Evolutionary conservation across 2,888 invertebrate genomes (phyloP), one percentile per base, ranked within the genome.

Genomic region (Ashinkailepas kermadecensis): DNA sequence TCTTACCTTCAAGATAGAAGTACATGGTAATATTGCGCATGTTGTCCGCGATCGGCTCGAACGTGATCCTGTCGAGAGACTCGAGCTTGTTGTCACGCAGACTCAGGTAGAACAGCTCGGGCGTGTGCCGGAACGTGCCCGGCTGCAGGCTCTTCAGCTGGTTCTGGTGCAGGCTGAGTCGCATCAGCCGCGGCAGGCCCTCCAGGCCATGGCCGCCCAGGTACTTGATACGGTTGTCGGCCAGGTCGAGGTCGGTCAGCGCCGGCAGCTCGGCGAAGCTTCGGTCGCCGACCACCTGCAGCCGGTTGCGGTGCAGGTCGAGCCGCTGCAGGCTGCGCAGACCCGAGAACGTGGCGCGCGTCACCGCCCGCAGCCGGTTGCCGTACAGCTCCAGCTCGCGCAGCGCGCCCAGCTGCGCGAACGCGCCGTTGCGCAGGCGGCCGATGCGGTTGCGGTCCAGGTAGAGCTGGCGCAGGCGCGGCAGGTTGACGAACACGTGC

Each of bases 191-290:
- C 83, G 91, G 91, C 86, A 95, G 88, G 0, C 94, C 94, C 83
- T 92, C 92, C 86, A 95, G 91, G 39, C 94, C 94, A 82, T 92
- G 90, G 85, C 93, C 92, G 18, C 93, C 92, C 85, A 95, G 92
- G 86, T 91, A 91, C 88, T 92, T 88, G 81, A 89, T 87, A 83
- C 87, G 87, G 86, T 90, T 90, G 83, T 87, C 87, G 80, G 88
- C 88, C 86, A 91, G 91, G 86, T 92, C 92, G 85, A 94, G 88
- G 86, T 93, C 93, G 82, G 91, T 90, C 65, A 94, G 88, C 85
- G 92, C 92, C 89, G 93, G 92, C 87, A 94, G 88, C 86, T 94
- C 94, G 1, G 92, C 91, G 87, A 95, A 95, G 65, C 92, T 93
- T 84, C 92, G 91, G 85, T 94, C 93, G 7, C 93, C 93, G 85